Percentiles rank a stretch among this genome's conserved stretches.
These are phyloP conservation scores for Noturus placidus DNA, from an alignment of 2,113 vertebrate species.

Conservation along the genomic window DNA sequence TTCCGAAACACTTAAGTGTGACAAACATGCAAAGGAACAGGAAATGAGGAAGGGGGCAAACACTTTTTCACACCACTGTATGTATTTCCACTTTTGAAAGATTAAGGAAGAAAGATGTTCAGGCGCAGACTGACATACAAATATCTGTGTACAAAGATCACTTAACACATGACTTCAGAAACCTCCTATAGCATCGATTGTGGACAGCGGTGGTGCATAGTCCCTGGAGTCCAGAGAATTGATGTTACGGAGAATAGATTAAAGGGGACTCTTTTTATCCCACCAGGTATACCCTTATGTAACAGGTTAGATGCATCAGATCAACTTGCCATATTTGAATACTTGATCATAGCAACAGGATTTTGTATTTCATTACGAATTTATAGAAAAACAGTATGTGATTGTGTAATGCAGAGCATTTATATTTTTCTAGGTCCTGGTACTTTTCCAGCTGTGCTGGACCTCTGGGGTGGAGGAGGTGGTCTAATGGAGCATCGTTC, in stretches of 20 bases:
- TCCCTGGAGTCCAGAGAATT: slow-evolving; percentile 65
- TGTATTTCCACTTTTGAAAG: slow-evolving; percentile 46
- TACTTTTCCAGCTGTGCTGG: slow-evolving; percentile 73
- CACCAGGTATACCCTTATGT: slow-evolving; percentile 62
- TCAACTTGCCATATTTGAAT: not conserved
- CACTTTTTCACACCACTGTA: too few relatives aligned
- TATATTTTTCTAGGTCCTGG: slow-evolving; percentile 66
- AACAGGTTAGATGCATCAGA: not conserved
- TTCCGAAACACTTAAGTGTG: too few relatives aligned
- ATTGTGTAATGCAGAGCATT: not conserved
- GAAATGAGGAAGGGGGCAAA: too few relatives aligned
- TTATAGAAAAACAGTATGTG: too few relatives aligned
- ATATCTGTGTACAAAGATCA: slow-evolving; percentile 68
- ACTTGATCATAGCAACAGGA: not conserved
- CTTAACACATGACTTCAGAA: slow-evolving; percentile 57
- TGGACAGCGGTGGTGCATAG: slow-evolving; percentile 70
- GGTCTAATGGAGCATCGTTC: slow-evolving; percentile 71
- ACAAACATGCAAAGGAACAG: too few relatives aligned
- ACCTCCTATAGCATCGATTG: slow-evolving; percentile 52
- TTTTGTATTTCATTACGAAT: not conserved
- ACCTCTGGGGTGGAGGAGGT: slow-evolving; percentile 74
- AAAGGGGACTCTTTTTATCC: slow-evolving; percentile 69
- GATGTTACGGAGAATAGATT: slow-evolving; percentile 58
- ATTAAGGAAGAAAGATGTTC: slow-evolving; percentile 65
- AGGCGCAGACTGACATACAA: slow-evolving; percentile 59